These are phyloP conservation scores for Ophion slaviceki DNA, from an alignment of 2,888 invertebrate species.

Conservation along the genomic window DNA sequence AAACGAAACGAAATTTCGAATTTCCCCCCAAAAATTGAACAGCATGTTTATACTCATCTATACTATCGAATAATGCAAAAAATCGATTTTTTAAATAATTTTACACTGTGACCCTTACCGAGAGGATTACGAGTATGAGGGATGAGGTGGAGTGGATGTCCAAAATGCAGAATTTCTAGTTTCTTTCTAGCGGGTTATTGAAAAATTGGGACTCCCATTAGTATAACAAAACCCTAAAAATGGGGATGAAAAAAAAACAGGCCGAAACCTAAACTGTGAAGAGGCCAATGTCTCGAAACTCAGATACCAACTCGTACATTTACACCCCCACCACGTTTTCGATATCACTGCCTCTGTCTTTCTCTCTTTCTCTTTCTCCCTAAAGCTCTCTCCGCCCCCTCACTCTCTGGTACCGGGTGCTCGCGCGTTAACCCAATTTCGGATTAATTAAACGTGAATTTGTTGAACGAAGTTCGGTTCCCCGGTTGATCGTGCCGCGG, in stretches of 20 bases:
- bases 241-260: neutral
- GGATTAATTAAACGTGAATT: conserved; percentile 75
- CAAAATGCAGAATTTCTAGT: neutral
- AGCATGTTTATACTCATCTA: too few species aligned
- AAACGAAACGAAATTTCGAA: too few species aligned
- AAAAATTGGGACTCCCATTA: neutral
- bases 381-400: neutral
- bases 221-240: neutral
- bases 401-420: neutral
- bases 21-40: too few species aligned
- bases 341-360: neutral
- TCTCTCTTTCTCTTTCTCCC: neutral
- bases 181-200: neutral
- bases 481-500: conserved; percentile 65
- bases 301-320: conserved; percentile 5
- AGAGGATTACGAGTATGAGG: neutral
- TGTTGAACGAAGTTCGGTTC: conserved; percentile 69
- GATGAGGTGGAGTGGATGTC: neutral
- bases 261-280: conserved; percentile 21
- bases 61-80: too few species aligned
- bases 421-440: conserved; percentile 74
- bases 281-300: conserved; percentile 41
- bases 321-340: conserved; percentile 14
- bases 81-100: too few species aligned
- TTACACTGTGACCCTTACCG: too few species aligned